These are phyloP conservation scores for Aldabrachelys gigantea DNA, from an alignment of 2,113 vertebrate genomes.

Conservation along the genomic window DNA sequence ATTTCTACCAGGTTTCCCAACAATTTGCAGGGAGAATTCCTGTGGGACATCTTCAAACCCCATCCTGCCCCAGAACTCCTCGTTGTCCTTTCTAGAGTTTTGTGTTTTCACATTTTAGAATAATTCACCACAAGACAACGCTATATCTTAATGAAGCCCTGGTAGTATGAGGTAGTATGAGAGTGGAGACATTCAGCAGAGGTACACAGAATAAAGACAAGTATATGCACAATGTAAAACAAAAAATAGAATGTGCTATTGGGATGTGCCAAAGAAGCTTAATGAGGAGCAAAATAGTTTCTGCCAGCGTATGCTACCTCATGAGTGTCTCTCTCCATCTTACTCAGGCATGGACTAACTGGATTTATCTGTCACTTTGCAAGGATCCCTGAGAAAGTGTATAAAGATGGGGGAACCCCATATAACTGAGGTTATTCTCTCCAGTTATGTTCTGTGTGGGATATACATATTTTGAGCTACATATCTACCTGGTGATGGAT, in stretches of 20 bases:
- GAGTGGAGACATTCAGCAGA: conserved; percentile 22
- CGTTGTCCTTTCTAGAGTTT: conserved; percentile 43
- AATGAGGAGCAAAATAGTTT: conserved; percentile 64
- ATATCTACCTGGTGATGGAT: background rate
- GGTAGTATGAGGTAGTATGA: conserved; percentile 24
- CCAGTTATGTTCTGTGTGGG: background rate
- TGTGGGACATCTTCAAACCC: conserved; percentile 28
- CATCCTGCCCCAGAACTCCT: conserved; percentile 5
- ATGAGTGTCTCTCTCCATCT: conserved; percentile 34
- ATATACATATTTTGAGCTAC: background rate
- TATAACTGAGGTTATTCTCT: background rate
- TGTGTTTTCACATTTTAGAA: conserved; percentile 41
- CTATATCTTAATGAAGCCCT: conserved; percentile 69
- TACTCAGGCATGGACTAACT: conserved; percentile 39
- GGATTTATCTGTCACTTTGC: conserved; percentile 36
- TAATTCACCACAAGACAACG: conserved; percentile 43
- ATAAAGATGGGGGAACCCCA: background rate
- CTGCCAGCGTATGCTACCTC: conserved; percentile 61
- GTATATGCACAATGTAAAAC: conserved; percentile 5
- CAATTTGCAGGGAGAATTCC: conserved; percentile 47
- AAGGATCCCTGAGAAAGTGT: conserved; percentile 24
- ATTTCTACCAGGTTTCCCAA: conserved; percentile 59
- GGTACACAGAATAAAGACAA: conserved; percentile 19
- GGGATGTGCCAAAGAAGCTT: conserved; percentile 54
- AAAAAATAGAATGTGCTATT: conserved; percentile 10